phyloP scores from a whole-genome alignment of 2,797 vertebrate species.

The Lacerta viridis region DNA sequence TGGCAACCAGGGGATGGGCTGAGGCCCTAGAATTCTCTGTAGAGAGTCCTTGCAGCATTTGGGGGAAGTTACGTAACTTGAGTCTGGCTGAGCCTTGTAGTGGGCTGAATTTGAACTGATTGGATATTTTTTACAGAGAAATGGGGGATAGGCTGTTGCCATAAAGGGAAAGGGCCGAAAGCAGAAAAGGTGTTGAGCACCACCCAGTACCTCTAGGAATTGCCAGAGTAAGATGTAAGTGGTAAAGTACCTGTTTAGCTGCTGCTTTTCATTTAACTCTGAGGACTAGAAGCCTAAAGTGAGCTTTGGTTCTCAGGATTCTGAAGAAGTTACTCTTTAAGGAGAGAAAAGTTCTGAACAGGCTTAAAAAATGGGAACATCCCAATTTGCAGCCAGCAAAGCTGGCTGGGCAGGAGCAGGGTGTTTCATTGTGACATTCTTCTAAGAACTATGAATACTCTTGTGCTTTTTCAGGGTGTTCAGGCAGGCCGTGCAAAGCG shows the following conservation, averaged over 20 bases:
- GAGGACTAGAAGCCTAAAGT: neutral
- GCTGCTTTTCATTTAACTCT: neutral
- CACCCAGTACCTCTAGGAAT: neutral
- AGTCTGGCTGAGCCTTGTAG: neutral
- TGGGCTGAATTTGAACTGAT: neutral
- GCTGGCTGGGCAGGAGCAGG: neutral
- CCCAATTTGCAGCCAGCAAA: neutral
- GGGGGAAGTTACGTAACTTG: neutral
- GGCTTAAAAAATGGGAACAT: neutral
- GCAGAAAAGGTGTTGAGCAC: neutral
- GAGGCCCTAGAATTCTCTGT: neutral
- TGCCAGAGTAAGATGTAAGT: neutral
- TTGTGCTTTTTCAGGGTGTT: slow-evolving; percentile 79
- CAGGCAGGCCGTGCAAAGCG: slow-evolving; percentile 92
- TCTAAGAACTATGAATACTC: accelerated
- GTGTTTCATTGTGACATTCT: accelerated
- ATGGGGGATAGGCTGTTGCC: neutral
- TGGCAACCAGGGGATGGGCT: neutral
- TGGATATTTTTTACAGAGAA: neutral
- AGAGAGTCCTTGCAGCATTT: neutral
- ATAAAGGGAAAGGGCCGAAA: neutral
- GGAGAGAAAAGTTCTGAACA: neutral
- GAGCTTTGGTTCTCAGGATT: neutral
- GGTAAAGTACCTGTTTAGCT: neutral
- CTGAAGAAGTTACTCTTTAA: neutral